Evolutionary conservation across 2,888 invertebrate species (phyloP), one percentile per base, ranked within the genome.

Genomic region (Patella pellucida): DNA sequence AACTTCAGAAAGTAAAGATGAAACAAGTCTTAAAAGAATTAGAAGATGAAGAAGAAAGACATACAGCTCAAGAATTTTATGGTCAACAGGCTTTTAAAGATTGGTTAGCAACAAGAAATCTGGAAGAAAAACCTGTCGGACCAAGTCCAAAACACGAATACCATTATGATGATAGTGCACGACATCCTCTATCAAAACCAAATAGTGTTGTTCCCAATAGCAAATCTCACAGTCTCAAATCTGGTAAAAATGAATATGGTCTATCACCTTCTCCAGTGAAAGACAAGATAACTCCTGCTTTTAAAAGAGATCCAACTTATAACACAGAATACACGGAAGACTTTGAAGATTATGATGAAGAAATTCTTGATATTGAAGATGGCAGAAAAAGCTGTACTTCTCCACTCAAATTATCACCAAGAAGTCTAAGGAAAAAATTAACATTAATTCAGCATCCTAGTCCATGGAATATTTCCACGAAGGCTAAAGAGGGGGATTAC

Each of bases 1-100:
- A 89, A 73, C 81, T 90, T 69, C 83, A 88, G 74, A 86, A 86
- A 72, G 68, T 89, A 23, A 87, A 88, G 78, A 90, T 90, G 87
- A 87, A 88, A 76, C 87, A 90, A 70, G 86, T 89, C 3, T 81
- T 90, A 51, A 79, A 84, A 69, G 88, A 89, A 74, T 81, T 90
- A 71, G 89, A 90, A 76, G 82, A 84, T 4, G 89, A 89, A 54
- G 88, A 88, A 52, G 84, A 87, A 52, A 77, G 79, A n/a, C 82
- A 85, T 68, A 85, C 87, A 16, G 83, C 85, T n/a, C 84, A 87
- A 74, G 85, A 88, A 78, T 84, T 85, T 56, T 86, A 87, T 76
- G 89, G 88, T n/a, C 85, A 88, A 56, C 79, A 86, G 41, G 87
- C 88, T 9, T 89, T 87, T 76, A 83, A 87, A 52, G 81, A 88